phyloP scores from a whole-genome alignment of 2,888 invertebrate genomes.

The Kuschelorhynchus macadamiae region DNA sequence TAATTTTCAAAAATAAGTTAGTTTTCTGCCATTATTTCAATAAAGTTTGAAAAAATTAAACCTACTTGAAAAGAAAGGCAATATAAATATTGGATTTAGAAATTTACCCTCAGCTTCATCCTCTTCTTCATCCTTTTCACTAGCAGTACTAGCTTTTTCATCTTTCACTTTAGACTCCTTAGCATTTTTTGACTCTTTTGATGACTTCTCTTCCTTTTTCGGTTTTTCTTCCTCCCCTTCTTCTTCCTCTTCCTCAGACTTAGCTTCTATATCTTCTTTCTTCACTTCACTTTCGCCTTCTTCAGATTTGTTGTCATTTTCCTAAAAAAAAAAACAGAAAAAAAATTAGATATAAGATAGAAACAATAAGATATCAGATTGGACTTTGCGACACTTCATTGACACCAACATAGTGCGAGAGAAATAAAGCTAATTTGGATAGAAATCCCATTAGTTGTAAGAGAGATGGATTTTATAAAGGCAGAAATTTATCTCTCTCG shows the following conservation, averaged over 20 bases:
- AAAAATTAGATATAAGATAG: neutral
- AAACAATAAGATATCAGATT: neutral
- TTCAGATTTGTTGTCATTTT: slow-evolving; percentile 22
- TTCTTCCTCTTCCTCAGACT: slow-evolving; percentile 45
- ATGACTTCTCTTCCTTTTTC: slow-evolving; percentile 56
- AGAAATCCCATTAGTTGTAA: too few relatives aligned
- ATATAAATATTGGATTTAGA: neutral
- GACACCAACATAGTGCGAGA: too few relatives aligned
- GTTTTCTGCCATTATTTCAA: too few relatives aligned
- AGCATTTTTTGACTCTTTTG: slow-evolving; percentile 36
- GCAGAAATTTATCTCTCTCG: too few relatives aligned
- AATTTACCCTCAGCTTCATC: slow-evolving; percentile 46
- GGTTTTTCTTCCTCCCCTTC: slow-evolving; percentile 53
- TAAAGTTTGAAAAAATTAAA: too few relatives aligned
- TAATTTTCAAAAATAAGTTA: too few relatives aligned
- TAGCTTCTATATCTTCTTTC: slow-evolving; percentile 30
- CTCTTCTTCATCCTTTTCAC: slow-evolving; percentile 38
- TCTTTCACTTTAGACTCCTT: slow-evolving; percentile 26
- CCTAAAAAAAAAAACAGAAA: neutral
- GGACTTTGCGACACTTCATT: too few relatives aligned
- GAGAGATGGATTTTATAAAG: too few relatives aligned
- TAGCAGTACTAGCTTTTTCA: slow-evolving; percentile 19
- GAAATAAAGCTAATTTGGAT: too few relatives aligned
- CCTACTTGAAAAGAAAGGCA: too few relatives aligned
- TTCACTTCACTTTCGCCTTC: slow-evolving; percentile 47